A percentile compares a stretch with the other conserved stretches of the same genome.
These are phyloP conservation scores for Amphipoea lucens DNA, from an alignment of 2,888 invertebrate species.

Conservation along the genomic window DNA sequence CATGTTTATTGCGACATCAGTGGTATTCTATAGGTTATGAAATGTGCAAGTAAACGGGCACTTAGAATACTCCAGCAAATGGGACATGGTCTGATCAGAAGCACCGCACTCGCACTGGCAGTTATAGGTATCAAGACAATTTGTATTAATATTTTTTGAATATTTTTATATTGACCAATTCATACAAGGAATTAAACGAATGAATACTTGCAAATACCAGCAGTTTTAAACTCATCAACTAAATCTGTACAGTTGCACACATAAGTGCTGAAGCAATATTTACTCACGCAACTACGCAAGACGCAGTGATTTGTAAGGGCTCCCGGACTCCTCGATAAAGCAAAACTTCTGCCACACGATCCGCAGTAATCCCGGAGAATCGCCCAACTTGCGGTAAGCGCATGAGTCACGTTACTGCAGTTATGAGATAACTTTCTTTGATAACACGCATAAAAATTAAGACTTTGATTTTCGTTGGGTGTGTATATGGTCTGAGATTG, in stretches of 20 bases:
- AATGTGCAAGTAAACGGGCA: background rate
- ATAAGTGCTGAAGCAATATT: slow-evolving; percentile 53
- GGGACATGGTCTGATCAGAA: background rate
- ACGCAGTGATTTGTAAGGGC: slow-evolving; percentile 58
- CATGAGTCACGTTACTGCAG: slow-evolving; percentile 64
- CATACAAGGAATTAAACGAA: background rate
- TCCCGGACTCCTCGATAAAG: slow-evolving; percentile 41
- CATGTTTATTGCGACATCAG: background rate
- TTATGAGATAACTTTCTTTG: slow-evolving; percentile 74
- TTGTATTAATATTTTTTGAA: background rate
- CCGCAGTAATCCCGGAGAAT: slow-evolving; percentile 66
- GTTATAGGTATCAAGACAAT: background rate
- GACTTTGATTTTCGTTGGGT: slow-evolving; percentile 38
- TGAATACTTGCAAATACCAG: background rate
- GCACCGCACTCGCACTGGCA: background rate
- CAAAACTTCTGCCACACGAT: slow-evolving; percentile 57
- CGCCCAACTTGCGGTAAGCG: slow-evolving; percentile 66
- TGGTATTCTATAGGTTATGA: background rate
- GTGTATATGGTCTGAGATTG: slow-evolving; percentile 19
- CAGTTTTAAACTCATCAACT: slow-evolving; percentile 14
- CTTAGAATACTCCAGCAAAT: too few relatives aligned
- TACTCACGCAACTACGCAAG: slow-evolving; percentile 44
- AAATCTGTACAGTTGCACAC: slow-evolving; percentile 24
- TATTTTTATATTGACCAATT: background rate
- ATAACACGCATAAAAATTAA: slow-evolving; percentile 68